Base-by-base conservation (phyloP, 2,888 invertebrate genomes). In the Oeneis ivallda region DNA sequence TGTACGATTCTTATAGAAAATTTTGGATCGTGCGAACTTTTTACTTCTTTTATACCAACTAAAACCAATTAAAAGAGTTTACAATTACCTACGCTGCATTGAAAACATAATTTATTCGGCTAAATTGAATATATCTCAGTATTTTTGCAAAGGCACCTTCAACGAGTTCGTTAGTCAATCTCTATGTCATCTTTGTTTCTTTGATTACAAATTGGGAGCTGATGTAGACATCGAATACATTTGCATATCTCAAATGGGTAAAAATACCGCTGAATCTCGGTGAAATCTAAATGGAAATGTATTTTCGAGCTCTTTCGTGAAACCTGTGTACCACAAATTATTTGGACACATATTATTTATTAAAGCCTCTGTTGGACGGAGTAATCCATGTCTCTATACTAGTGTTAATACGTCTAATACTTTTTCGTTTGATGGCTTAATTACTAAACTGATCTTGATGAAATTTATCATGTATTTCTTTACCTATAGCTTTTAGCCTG, bases 101-200 rank as follows among this genome's bases (percentile, higher is more conserved):
- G 45, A 45, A 32, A n/a, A 8, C 8, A 37, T 58, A 7, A 49
- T 59, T 49, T 47, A 49, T 49, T 47, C 49, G 49, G 10, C 15
- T n/a, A 52, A 9, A 11, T 26, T 26, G 17, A 43, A 65, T 37
- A 41, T 34, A 61, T 41, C 11, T 19, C 54, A 19, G 26, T 11
- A 11, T 39, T 65, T 60, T 39, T 65, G 47, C 61, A 41, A 26
- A 10, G 8, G 13, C 53, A 60, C 47, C 62, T 56, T 43, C 49
- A 62, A 64, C 60, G 65, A 54, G 63, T 65, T 70, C 67, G 67
- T 69, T 70, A 70, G 63, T 39, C 57, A 69, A 64, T 69, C 70
- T 60, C 72, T 71, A 70, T 70, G 49, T 65, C 34, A 54, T 63
- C 50, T 60, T 59, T 61, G 57, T 68, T 65, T 63, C 64, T 70